Conservation (phyloP, 2,797 vertebrate species). For the Lagodon rhomboides region DNA sequence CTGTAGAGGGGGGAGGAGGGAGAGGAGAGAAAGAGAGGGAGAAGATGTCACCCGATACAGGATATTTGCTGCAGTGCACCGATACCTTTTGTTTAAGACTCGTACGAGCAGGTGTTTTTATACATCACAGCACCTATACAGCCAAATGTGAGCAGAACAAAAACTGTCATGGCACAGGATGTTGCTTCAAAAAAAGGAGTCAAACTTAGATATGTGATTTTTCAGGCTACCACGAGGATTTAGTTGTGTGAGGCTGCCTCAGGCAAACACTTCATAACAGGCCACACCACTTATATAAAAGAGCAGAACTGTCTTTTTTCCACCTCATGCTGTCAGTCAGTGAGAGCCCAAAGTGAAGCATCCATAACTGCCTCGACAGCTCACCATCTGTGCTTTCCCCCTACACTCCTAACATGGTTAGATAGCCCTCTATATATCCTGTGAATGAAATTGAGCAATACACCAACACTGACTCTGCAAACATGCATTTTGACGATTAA, state of each 20-base stretch:
- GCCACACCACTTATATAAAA: background rate
- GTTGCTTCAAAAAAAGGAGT: background rate
- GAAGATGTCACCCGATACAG: background rate
- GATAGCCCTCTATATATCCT: background rate
- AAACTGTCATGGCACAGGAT: background rate
- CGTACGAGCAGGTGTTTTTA: background rate
- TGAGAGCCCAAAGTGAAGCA: background rate
- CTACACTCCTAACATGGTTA: background rate
- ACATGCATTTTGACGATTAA: background rate
- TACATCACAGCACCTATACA: background rate
- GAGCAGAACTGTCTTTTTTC: background rate
- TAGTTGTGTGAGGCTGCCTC: slow-evolving; percentile 5
- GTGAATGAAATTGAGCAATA: background rate
- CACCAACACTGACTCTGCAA: background rate
- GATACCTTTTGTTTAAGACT: background rate
- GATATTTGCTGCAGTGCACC: background rate
- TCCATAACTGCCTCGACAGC: background rate
- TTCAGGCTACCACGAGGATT: background rate
- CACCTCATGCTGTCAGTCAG: background rate
- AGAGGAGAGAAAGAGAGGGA: slow-evolving; percentile 10
- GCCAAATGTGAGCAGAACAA: background rate
- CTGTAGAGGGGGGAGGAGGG: slow-evolving; percentile 51
- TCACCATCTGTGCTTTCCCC: background rate
- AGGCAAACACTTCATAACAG: slow-evolving; percentile 19
- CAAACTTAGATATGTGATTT: background rate